Conservation (phyloP, 2,797 vertebrate species). For the Sphenopsis melanotis region DNA sequence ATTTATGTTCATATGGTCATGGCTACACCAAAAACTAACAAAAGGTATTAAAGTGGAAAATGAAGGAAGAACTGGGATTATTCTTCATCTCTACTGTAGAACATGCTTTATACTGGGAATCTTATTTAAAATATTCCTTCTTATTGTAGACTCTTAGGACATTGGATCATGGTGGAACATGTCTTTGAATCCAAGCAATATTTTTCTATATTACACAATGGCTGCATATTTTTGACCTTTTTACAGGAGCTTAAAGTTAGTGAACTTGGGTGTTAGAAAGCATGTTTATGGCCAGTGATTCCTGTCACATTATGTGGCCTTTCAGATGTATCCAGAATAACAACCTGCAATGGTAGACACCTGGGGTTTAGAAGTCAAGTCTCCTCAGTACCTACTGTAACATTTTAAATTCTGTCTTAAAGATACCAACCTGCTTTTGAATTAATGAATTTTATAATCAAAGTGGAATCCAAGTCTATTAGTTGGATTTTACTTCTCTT, state of each 20-base stretch:
- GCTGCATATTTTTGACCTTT: neutral
- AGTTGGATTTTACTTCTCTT: neutral
- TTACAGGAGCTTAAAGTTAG: neutral
- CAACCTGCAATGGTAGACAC: neutral
- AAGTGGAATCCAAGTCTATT: neutral
- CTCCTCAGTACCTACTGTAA: neutral
- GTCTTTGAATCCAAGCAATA: neutral
- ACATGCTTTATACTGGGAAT: neutral
- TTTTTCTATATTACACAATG: rapidly evolving
- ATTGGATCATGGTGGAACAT: neutral
- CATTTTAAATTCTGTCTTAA: neutral
- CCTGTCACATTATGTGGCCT: neutral
- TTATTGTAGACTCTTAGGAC: neutral
- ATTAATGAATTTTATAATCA: neutral
- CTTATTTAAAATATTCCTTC: neutral
- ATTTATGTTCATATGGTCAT: neutral
- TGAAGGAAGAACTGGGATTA: neutral
- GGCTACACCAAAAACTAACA: neutral
- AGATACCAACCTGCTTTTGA: neutral
- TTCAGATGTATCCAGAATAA: neutral
- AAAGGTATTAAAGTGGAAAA: neutral
- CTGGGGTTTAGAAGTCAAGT: neutral
- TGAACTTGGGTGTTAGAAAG: neutral
- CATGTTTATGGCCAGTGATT: neutral
- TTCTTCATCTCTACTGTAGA: neutral